These are phyloP conservation scores for Calameuta filiformis DNA, from an alignment of 2,888 invertebrate species.

Conservation along the genomic window DNA sequence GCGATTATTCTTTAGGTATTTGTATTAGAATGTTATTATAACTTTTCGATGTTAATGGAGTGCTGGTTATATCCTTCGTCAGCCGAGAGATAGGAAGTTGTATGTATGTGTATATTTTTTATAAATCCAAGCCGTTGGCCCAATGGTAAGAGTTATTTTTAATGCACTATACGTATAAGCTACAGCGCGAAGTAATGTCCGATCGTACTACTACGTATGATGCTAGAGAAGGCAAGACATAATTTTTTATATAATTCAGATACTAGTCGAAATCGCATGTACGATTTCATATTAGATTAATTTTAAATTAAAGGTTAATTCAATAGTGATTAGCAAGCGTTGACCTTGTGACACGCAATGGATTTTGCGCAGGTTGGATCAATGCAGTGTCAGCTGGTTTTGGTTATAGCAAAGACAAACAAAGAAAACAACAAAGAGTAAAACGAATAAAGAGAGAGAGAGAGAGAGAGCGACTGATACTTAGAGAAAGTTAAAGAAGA, in stretches of 20 bases:
- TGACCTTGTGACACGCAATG: not conserved
- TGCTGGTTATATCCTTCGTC: not conserved
- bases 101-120: not conserved
- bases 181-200: not conserved
- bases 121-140: not conserved
- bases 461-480: not conserved
- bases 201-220: not conserved
- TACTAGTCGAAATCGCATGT: not conserved
- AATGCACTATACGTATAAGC: not conserved
- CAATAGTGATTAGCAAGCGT: not conserved
- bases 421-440: conserved; percentile 1
- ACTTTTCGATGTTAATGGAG: not conserved
- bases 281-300: not conserved
- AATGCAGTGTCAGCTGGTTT: not conserved
- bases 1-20: not conserved
- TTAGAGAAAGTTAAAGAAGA: not conserved
- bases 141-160: not conserved
- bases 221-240: no score
- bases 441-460: not conserved
- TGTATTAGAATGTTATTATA: not conserved
- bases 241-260: not conserved
- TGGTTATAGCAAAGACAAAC: not conserved
- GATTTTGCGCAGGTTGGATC: not conserved
- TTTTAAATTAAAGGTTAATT: not conserved
- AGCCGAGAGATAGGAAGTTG: not conserved